Conservation (phyloP, 2,888 invertebrate species). For the Aspidiotus destructor region DNA sequence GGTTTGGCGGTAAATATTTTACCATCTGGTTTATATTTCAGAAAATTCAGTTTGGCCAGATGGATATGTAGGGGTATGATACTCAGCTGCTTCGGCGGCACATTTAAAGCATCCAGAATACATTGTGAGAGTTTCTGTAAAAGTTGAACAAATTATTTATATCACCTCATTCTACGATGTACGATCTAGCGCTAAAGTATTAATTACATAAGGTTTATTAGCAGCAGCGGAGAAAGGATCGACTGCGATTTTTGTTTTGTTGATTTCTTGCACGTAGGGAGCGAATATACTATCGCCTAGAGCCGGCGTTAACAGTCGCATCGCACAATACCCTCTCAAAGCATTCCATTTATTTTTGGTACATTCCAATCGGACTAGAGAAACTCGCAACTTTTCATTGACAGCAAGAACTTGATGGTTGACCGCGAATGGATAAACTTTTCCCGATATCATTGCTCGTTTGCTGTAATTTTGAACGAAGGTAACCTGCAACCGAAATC, state of each 20-base stretch:
- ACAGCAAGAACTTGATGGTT: neutral
- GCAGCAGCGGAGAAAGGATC: conserved; percentile 13
- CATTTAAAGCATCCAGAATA: conserved; percentile 8
- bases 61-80: conserved; percentile 24
- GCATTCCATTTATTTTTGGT: conserved; percentile 25
- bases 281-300: conserved; percentile 11
- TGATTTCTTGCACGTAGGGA: neutral
- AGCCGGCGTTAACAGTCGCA: conserved; percentile 11
- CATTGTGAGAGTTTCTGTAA: conserved; percentile 9
- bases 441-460: neutral
- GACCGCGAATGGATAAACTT: conserved; percentile 1
- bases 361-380: conserved; percentile 3
- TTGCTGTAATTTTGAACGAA: conserved; percentile 7
- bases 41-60: conserved; percentile 1
- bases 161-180: no score
- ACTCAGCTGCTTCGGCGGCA: neutral
- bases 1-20: conserved; percentile 13
- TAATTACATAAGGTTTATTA: neutral
- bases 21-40: neutral
- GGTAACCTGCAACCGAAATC: conserved; percentile 3
- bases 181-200: no score
- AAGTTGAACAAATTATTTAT: no score
- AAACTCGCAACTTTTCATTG: conserved; percentile 15
- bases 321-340: conserved; percentile 10
- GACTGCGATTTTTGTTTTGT: neutral